phyloP scores from a whole-genome alignment of 2,888 invertebrate species.

The Phortica okadai region DNA sequence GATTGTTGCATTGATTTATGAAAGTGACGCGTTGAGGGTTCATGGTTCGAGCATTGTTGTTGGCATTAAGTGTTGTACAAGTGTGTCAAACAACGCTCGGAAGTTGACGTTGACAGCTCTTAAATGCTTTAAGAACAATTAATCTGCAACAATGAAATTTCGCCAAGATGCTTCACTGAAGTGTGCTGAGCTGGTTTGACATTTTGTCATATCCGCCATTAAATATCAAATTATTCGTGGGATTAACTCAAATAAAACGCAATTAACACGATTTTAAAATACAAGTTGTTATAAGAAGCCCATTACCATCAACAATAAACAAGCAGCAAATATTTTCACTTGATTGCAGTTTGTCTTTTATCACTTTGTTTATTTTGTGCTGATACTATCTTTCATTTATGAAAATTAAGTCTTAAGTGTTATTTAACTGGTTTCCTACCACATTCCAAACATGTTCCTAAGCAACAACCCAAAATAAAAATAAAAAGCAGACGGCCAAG shows the following conservation, averaged over 20 bases:
- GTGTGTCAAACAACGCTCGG: no score
- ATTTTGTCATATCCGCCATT: no score
- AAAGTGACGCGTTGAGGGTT: no score
- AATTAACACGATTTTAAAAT: not conserved
- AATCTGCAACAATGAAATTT: no score
- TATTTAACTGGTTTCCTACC: constrained; percentile 2
- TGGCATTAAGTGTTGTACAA: no score
- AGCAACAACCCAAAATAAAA: not conserved
- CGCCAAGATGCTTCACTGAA: no score
- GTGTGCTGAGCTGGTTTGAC: no score
- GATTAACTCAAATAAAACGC: not conserved
- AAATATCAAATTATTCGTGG: no score
- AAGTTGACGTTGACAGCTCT: no score
- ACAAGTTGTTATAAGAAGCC: not conserved
- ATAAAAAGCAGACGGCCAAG: not conserved
- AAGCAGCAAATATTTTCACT: not conserved
- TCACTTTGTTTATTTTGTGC: not conserved
- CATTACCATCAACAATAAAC: not conserved
- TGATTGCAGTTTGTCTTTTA: not conserved
- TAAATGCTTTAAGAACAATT: no score
- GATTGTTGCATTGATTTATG: no score
- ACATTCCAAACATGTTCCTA: constrained; percentile 7
- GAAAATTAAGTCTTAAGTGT: not conserved
- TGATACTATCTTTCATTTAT: not conserved
- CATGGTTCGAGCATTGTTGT: no score